Conservation (phyloP, 2,113 vertebrate species). For the Nestor notabilis region DNA sequence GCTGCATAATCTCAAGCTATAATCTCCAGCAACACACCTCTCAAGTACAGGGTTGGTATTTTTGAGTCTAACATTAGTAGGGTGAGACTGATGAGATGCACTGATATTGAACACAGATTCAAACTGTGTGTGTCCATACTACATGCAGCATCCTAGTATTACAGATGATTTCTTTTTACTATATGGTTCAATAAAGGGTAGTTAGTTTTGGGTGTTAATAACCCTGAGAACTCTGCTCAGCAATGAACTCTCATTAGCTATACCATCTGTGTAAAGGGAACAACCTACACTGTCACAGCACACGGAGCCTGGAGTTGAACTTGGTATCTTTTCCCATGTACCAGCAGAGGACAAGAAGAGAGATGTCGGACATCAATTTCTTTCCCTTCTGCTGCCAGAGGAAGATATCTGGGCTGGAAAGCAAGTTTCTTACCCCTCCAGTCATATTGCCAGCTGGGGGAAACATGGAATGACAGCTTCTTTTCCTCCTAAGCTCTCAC, state of each 20-base stretch:
- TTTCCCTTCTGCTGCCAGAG: not conserved
- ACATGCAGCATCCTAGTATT: not conserved
- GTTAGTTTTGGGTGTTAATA: slow-evolving; percentile 18
- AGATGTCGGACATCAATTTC: not conserved
- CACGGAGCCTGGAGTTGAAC: slow-evolving; percentile 20
- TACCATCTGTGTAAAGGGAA: slow-evolving; percentile 47
- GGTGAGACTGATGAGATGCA: not conserved
- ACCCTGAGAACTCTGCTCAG: slow-evolving; percentile 38
- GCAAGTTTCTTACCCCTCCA: not conserved
- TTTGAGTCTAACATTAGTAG: not conserved
- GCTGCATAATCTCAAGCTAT: not conserved
- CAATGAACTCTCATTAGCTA: slow-evolving; percentile 40
- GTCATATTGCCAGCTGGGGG: not conserved
- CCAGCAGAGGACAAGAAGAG: slow-evolving; percentile 1
- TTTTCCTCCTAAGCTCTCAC: not conserved
- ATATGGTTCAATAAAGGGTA: not conserved
- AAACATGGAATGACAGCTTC: not conserved
- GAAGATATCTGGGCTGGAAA: not conserved
- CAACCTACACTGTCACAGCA: slow-evolving; percentile 33
- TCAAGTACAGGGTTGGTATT: not conserved
- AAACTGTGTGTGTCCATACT: too few species aligned
- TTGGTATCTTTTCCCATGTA: slow-evolving; percentile 27
- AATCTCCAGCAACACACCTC: fast-evolving
- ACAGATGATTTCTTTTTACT: not conserved
- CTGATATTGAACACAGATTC: not conserved